Conservation (phyloP, 2,797 vertebrate genomes). For the Dallia pectoralis region DNA sequence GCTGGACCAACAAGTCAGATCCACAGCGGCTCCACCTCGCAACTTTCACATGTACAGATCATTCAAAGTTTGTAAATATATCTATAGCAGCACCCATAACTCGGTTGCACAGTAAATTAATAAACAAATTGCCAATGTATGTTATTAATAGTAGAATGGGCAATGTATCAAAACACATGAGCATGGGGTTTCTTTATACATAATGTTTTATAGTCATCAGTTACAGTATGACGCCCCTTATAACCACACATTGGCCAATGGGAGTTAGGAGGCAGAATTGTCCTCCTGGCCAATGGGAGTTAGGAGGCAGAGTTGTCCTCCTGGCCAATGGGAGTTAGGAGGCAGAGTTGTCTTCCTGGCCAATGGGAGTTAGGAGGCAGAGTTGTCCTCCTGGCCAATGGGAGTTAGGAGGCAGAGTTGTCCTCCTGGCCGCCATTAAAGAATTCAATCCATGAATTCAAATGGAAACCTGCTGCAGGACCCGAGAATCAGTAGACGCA, state of each 20-base stretch:
- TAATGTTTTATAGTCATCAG: neutral
- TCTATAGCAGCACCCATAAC: too few species aligned
- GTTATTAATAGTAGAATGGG: too few species aligned
- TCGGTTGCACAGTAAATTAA: too few species aligned
- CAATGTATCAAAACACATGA: too few species aligned
- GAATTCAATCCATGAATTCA: slow-evolving; percentile 94
- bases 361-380: slow-evolving; percentile 82
- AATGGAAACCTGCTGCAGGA: slow-evolving; percentile 84
- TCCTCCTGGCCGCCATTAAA: slow-evolving; percentile 99
- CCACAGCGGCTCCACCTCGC: too few species aligned
- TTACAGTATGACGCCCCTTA: slow-evolving; percentile 26
- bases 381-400: slow-evolving; percentile 90
- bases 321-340: slow-evolving; percentile 85
- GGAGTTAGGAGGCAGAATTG: slow-evolving; percentile 83
- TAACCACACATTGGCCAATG: slow-evolving; percentile 80
- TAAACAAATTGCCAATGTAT: too few species aligned
- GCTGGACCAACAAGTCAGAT: too few species aligned
- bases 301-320: slow-evolving; percentile 89
- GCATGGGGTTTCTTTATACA: too few species aligned
- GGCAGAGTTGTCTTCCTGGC: slow-evolving; percentile 92
- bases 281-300: slow-evolving; percentile 90
- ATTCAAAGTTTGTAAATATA: too few species aligned
- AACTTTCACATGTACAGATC: too few species aligned
- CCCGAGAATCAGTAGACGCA: slow-evolving; percentile 62
- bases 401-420: slow-evolving; percentile 83